Base-by-base conservation (phyloP, 30 jellyfish, hydroid and myxozoan genomes). In the Turritopsis rubra region DNA sequence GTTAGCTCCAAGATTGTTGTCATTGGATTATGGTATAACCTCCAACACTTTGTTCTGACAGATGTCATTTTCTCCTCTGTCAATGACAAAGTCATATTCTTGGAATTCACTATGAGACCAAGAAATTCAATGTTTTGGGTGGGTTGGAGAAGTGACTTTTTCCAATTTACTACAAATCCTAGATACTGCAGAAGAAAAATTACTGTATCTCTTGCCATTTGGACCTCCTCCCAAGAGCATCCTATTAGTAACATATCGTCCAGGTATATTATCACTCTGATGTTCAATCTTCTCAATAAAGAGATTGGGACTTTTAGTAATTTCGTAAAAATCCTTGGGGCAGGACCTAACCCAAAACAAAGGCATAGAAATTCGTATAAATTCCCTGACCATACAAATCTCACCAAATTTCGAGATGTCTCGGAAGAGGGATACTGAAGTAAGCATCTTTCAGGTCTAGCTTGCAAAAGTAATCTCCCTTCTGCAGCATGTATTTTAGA, bases 401-500 rank as follows among this genome's bases (percentile, higher is more conserved):
- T 66, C 76, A 66, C 76, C 27, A 66, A 66, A 1, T 66, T 21
- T 66, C 29, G 76, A 66, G 76, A 66, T 21, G 76, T 66, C 29
- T 66, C 17, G 76, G 76, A 21, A 66, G 76, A 21, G 76, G 76
- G 76, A 66, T 26, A 66, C 76, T 66, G 76, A 66, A 66, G 76
- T 66, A 66, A 26, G 76, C 76, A 66, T 66, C 76, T 17, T 66
- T 66, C 76, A 66, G 29, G 29, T 21, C 17, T 66, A 66, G 27
- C 29, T 66, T 66, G 76, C 76, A 66, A 21, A 66, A 21, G 27
- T 26, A 66, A 26, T 66, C 76, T 26, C 76, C 17, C 29, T 66
- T 66, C 29, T 66, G 76, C 27, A 66, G 17, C 29, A 66, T 22
- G 29, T 8, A 66, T 66, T 66, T 66, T 25, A 66, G 29, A n/a